Conservation (phyloP, 2,888 invertebrate species). For the Autographa gamma region DNA sequence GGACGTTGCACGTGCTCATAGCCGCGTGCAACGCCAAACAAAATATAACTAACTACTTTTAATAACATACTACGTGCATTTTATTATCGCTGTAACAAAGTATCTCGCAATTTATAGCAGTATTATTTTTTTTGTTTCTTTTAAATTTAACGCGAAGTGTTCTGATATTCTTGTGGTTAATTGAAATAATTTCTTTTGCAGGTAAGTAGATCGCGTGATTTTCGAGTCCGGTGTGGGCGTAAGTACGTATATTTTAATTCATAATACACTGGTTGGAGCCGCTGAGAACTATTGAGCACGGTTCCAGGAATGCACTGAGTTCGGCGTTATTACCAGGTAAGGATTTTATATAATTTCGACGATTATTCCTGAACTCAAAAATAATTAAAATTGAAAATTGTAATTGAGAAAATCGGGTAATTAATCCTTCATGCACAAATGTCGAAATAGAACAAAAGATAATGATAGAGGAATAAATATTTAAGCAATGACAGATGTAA, state of each 20-base stretch:
- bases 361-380: background rate
- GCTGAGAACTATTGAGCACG: background rate
- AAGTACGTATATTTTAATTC: constrained; percentile 42
- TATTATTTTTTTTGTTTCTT: background rate
- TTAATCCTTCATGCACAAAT: too few species aligned
- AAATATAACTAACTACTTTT: background rate
- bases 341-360: background rate
- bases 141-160: constrained; percentile 11
- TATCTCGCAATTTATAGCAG: constrained; percentile 11
- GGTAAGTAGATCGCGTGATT: constrained; percentile 56
- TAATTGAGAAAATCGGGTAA: background rate
- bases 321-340: constrained; percentile 11
- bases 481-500: background rate
- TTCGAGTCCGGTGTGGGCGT: constrained; percentile 22
- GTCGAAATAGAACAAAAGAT: too few species aligned
- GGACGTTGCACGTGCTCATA: constrained; percentile 6
- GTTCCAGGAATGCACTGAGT: constrained; percentile 9
- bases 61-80: background rate
- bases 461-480: background rate
- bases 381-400: too few species aligned
- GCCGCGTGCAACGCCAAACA: constrained; percentile 1
- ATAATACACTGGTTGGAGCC: constrained; percentile 9
- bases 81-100: background rate
- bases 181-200: constrained; percentile 55
- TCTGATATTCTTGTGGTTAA: constrained; percentile 24